Evolutionary conservation across 2,797 vertebrate genomes (phyloP), one percentile per base, ranked within the genome.

Genomic region (Rhadinocentrus ornatus): DNA sequence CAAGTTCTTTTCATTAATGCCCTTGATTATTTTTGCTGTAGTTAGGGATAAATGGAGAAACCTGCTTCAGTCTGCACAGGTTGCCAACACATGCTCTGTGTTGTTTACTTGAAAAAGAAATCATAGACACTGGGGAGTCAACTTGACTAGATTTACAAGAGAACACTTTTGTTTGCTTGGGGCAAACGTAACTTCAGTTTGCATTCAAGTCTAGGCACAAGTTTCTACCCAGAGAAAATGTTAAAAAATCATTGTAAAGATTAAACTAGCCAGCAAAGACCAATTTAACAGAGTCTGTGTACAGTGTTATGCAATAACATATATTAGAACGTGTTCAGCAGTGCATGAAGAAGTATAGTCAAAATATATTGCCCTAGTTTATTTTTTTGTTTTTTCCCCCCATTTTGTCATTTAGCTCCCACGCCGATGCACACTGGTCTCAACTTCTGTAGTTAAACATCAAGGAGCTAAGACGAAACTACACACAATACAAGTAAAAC

Each of bases 211-310:
- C 2, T 15, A 71, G 12, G 41, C 64, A 48, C 44, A 37, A 16
- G n/a, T 63, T 54, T 74, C 29, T 41, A 6, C 12, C 57, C 24
- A 41, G 16, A 50, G 24, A 26, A 66, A 50, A 52, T 6, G 16
- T 52, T 55, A 39, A 66, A 61, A 62, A 22, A 57, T 59, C 29
- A 31, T 53, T 65, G 48, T n/a, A 60, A 70, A 50, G 29, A 54
- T 15, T 53, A 11, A 58, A 56, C 8, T 4, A 55, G 26, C 26
- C 32, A 26, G 52, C 50, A 55, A 24, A 55, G 41, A 55, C 37
- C 26, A 1, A 53, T 22, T 53, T 62, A 27, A 62, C 46, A 1
- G 4, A 26, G 11, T 52, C 22, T 52, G 24, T 12, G 26, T 34
- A 37, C 24, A 37, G 56, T 22, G 15, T 29, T 65, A 35, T 16